Percentiles rank a stretch among this genome's conserved stretches.
Evolutionary conservation across 2,888 invertebrate genomes (phyloP).

Genomic region (Thera obeliscata): DNA sequence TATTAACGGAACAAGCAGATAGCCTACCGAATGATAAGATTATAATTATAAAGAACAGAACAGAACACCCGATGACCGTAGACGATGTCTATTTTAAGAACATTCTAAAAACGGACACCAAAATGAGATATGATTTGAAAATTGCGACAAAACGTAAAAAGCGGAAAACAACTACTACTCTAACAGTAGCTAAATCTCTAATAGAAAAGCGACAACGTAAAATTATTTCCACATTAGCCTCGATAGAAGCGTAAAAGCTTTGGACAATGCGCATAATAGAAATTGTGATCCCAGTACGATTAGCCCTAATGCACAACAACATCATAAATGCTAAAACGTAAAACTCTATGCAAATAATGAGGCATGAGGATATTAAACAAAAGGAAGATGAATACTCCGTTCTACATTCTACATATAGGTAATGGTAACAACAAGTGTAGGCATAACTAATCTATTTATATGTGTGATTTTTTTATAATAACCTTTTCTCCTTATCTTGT

Average conservation of each 20-base stretch:
- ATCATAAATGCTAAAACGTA: conserved; percentile 46
- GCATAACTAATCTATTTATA: too few relatives aligned
- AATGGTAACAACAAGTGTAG: conserved; percentile 13
- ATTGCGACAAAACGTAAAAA: not conserved
- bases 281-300: conserved; percentile 46
- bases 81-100: not conserved
- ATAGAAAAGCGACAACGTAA: conserved; percentile 23
- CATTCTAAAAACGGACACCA: not conserved
- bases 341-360: conserved; percentile 42
- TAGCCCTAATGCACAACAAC: conserved; percentile 46
- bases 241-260: conserved; percentile 27
- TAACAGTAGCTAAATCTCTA: conserved; percentile 13
- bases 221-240: conserved; percentile 42
- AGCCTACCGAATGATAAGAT: too few relatives aligned
- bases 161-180: not conserved
- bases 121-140: conserved; percentile 4
- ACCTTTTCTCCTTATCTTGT: too few relatives aligned
- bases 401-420: not conserved
- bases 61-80: not conserved
- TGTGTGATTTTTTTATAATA: too few relatives aligned
- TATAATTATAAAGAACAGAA: too few relatives aligned
- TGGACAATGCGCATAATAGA: conserved; percentile 45
- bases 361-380: conserved; percentile 1
- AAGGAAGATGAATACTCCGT: not conserved
- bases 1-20: too few relatives aligned